A percentile compares a stretch with the other conserved stretches of the same genome.
Evolutionary conservation across 2,113 vertebrate species (phyloP).

Genomic region (Saiga tatarica): DNA sequence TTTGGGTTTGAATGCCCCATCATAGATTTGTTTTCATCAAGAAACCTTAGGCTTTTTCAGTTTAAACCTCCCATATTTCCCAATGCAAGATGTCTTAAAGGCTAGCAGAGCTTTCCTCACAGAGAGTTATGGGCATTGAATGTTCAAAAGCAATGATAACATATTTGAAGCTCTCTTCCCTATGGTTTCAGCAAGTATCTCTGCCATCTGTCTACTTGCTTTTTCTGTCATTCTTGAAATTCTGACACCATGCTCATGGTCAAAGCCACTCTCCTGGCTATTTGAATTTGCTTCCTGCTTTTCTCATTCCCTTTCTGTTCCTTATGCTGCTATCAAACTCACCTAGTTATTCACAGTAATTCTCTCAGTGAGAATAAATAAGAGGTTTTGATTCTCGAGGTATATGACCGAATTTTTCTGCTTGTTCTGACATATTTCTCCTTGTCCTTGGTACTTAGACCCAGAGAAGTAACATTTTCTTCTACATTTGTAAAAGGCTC

Average conservation of each 20-base stretch:
- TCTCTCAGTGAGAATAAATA: neutral
- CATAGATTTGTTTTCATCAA: neutral
- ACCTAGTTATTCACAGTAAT: neutral
- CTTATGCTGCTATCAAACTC: neutral
- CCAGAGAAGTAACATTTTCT: constrained; percentile 11
- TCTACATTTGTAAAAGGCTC: neutral
- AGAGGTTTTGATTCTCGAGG: neutral
- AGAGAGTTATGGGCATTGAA: neutral
- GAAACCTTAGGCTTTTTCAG: neutral
- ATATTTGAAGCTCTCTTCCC: neutral
- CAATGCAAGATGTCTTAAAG: neutral
- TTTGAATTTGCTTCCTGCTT: neutral
- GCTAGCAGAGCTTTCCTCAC: neutral
- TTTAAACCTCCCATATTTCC: neutral
- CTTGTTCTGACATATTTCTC: neutral
- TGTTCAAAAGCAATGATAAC: neutral
- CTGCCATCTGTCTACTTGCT: neutral
- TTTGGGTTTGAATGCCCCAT: neutral
- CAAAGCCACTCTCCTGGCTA: neutral
- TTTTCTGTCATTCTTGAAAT: constrained; percentile 20
- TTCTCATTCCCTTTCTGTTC: neutral
- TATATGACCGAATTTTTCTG: neutral
- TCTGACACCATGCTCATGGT: neutral
- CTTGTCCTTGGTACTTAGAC: neutral
- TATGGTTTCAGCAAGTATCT: neutral